Evolutionary conservation across 2,888 invertebrate species (phyloP).

Genomic region (Corythucha ciliata): DNA sequence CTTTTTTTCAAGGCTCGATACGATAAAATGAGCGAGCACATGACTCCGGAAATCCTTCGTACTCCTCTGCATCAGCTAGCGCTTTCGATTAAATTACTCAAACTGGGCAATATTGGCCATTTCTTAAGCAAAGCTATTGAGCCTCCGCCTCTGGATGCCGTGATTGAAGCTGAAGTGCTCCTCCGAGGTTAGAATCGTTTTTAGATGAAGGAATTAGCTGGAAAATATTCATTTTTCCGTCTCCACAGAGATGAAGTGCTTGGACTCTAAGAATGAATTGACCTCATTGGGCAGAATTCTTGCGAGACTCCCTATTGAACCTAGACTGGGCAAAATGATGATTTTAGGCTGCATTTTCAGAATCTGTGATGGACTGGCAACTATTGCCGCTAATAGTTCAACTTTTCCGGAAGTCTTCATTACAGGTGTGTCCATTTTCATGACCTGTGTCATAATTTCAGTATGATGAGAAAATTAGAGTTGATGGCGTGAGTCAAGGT

Average conservation of each 20-base stretch:
- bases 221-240: constrained; percentile 8
- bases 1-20: constrained; percentile 50
- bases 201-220: neutral
- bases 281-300: constrained; percentile 89
- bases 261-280: constrained; percentile 76
- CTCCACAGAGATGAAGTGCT: constrained; percentile 73
- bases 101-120: constrained; percentile 83
- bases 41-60: constrained; percentile 95
- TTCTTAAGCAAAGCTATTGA: constrained; percentile 93
- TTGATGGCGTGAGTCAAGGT: neutral
- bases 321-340: constrained; percentile 96
- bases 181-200: constrained; percentile 42
- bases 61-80: constrained; percentile 94
- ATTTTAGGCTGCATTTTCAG: constrained; percentile 86
- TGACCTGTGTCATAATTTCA: too few species aligned
- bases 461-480: neutral
- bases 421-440: constrained; percentile 48
- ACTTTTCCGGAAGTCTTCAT: constrained; percentile 93
- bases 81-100: constrained; percentile 78
- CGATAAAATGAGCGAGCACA: constrained; percentile 70
- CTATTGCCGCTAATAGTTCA: constrained; percentile 90
- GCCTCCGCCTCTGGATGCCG: constrained; percentile 94
- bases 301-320: constrained; percentile 91
- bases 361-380: constrained; percentile 81
- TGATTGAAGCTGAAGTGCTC: constrained; percentile 90